A percentile compares a stretch with the other conserved stretches of the same genome.
phyloP scores from a whole-genome alignment of 2,888 invertebrate genomes.

The Caradrina kadenii region DNA sequence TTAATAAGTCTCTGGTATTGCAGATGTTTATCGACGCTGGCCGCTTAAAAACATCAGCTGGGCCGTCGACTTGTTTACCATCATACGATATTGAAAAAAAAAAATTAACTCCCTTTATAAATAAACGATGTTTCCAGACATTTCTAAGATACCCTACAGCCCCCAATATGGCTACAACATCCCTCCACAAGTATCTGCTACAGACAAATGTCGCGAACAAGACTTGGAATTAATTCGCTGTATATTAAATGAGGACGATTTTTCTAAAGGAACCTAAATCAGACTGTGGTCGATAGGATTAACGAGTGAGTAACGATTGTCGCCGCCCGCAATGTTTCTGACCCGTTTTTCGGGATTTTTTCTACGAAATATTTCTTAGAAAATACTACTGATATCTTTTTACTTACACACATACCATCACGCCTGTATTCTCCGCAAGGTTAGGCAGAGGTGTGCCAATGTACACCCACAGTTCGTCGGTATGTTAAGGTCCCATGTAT shows the following conservation, averaged over 20 bases:
- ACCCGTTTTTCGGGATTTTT: slow-evolving; percentile 42
- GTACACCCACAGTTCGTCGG: too few species aligned
- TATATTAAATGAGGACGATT: slow-evolving; percentile 62
- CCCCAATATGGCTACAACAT: neutral
- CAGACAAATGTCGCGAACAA: slow-evolving; percentile 61
- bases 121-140: too few species aligned
- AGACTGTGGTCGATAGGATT: slow-evolving; percentile 60
- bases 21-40: too few species aligned
- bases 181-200: slow-evolving; percentile 23
- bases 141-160: neutral
- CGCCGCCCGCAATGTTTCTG: slow-evolving; percentile 49
- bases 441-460: too few species aligned
- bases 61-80: too few species aligned
- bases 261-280: slow-evolving; percentile 60
- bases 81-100: too few species aligned
- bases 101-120: too few species aligned
- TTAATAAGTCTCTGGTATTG: too few species aligned
- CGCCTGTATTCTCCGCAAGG: too few species aligned
- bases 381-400: neutral
- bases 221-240: slow-evolving; percentile 64
- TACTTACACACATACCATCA: too few species aligned
- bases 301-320: slow-evolving; percentile 56
- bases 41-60: too few species aligned
- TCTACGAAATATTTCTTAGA: slow-evolving; percentile 22
- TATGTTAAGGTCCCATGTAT: too few species aligned